Evolutionary conservation across 2,888 invertebrate species (phyloP).

Genomic region (Acanthococcus lagerstroemiae): DNA sequence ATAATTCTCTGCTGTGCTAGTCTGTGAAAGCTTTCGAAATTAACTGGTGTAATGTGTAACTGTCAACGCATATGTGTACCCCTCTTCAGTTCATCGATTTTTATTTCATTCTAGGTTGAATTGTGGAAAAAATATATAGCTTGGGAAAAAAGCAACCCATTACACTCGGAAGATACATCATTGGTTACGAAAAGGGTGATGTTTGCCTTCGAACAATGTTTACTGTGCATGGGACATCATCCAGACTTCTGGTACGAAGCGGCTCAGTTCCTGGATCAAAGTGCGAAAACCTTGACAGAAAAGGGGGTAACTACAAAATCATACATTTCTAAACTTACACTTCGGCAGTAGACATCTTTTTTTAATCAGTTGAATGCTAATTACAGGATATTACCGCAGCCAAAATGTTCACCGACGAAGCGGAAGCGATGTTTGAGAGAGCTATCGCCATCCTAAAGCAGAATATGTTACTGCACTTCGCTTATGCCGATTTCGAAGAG

Average conservation of each 20-base stretch:
- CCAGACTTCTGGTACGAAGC: slow-evolving; percentile 99
- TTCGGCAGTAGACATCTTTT: too few relatives aligned
- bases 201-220: slow-evolving; percentile 96
- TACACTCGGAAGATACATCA: slow-evolving; percentile 91
- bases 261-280: slow-evolving; percentile 90
- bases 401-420: slow-evolving; percentile 87
- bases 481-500: slow-evolving; percentile 98
- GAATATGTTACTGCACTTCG: slow-evolving; percentile 90
- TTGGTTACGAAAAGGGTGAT: slow-evolving; percentile 87
- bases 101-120: slow-evolving; percentile 58
- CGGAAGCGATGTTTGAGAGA: slow-evolving; percentile 86
- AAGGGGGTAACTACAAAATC: slow-evolving; percentile 88
- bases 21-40: too few relatives aligned
- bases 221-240: slow-evolving; percentile 92
- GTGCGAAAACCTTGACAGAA: slow-evolving; percentile 84
- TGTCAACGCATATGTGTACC: too few relatives aligned
- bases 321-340: too few relatives aligned
- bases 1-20: too few relatives aligned
- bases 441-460: slow-evolving; percentile 85
- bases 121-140: slow-evolving; percentile 97
- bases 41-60: too few relatives aligned
- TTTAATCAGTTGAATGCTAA: too few relatives aligned
- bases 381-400: slow-evolving; percentile 82
- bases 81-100: neutral
- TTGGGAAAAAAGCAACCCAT: slow-evolving; percentile 94